Base-by-base conservation (phyloP, 2,888 invertebrate species). In the Iphiclides podalirius region DNA sequence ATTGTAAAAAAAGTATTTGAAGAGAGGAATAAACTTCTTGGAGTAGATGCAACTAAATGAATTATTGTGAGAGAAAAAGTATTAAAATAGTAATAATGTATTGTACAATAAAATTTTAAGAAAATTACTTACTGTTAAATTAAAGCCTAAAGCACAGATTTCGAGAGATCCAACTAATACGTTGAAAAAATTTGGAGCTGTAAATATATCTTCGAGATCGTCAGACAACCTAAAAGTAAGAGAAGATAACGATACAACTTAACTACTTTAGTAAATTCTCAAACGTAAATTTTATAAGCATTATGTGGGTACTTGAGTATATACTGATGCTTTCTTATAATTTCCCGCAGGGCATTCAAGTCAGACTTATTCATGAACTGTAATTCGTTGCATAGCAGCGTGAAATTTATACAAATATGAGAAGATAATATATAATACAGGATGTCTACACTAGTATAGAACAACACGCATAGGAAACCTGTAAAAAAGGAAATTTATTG, bases 121-220 rank as follows among this genome's bases (percentile, higher is more conserved):
- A n/a, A n/a, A n/a, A 12, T n/a, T 9, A 57, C 59, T 60, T 69
- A 85, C 86, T 71, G 75, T 78, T 52, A 86, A 64, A 66, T 79
- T 83, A 57, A 86, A 86, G 44, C 83, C 82, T 7, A 84, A 71
- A 17, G 78, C 84, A 54, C 86, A 86, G 63, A 85, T 85, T 66
- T 78, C 72, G 23, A 83, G 38, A 1, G 86, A 84, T 8, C 83
- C 85, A 12, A 84, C 63, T 28, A 85, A 47, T 33, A 85, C 77
- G 53, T 78, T 85, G 49, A 77, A 80, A 31, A 86, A 65, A 60
- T 85, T 85, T 1, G 79, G 72, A 2, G 66, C 73, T 8, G 67
- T 71, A 52, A 85, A 86, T 55, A 84, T 82, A 23, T 76, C 73
- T 63, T 86, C 82, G 48, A 86, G 70, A 54, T 81, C 75, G 52